A percentile compares a stretch with the other conserved stretches of the same genome.
Evolutionary conservation across 2,113 vertebrate species (phyloP).

Genomic region (Callionymus lyra): DNA sequence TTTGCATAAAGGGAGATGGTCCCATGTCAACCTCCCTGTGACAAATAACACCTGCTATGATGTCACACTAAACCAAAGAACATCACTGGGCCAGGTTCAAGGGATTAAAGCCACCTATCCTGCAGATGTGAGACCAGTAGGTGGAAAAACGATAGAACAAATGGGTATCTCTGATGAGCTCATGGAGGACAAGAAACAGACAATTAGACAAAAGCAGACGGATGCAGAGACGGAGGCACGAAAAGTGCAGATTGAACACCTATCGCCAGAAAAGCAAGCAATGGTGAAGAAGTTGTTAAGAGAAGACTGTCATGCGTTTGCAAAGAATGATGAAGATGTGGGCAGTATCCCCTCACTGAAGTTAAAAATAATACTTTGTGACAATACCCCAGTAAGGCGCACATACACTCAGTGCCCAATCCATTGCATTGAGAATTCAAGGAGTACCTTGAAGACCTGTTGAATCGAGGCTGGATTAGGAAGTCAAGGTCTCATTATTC

Average conservation of each 20-base stretch:
- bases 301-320: slow-evolving; percentile 16
- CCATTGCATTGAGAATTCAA: slow-evolving; percentile 14
- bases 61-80: neutral
- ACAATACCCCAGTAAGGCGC: slow-evolving; percentile 10
- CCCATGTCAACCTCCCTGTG: neutral
- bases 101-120: neutral
- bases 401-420: slow-evolving; percentile 11
- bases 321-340: slow-evolving; percentile 9
- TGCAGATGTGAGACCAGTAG: neutral
- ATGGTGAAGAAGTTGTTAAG: slow-evolving; percentile 1
- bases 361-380: slow-evolving; percentile 5
- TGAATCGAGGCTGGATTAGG: slow-evolving; percentile 1
- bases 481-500: slow-evolving; percentile 9
- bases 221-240: neutral
- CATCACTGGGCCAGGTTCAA: neutral
- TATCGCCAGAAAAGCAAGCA: neutral
- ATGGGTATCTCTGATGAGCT: neutral
- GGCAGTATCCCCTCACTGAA: slow-evolving; percentile 6
- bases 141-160: neutral
- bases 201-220: too few relatives aligned
- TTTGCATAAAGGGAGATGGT: neutral
- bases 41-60: neutral
- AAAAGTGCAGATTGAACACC: neutral
- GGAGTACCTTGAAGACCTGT: slow-evolving; percentile 7
- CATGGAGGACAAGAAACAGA: neutral